Evolutionary conservation across 2,888 invertebrate species (phyloP).

Genomic region (Cyclophora albipunctata): DNA sequence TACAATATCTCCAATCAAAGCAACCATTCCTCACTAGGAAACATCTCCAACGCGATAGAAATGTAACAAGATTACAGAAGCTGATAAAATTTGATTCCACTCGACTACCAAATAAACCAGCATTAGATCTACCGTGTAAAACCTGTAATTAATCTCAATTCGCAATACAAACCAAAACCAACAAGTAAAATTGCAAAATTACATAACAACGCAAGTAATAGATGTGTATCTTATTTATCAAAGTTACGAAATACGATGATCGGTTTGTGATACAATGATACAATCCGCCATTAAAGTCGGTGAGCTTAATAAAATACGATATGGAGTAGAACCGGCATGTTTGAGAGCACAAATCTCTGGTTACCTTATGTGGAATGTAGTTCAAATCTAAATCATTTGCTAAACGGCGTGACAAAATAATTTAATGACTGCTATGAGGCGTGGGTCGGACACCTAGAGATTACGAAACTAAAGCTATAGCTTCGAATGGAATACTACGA

Average conservation of each 20-base stretch:
- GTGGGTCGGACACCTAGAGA: conserved; percentile 51
- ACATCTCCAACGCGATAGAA: conserved; percentile 12
- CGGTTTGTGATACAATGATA: conserved; percentile 19
- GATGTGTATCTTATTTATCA: conserved; percentile 10
- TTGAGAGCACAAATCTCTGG: conserved; percentile 13
- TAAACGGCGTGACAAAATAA: conserved; percentile 45
- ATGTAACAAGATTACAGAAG: conserved; percentile 20
- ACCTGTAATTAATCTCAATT: conserved; percentile 25
- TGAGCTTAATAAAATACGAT: conserved; percentile 19
- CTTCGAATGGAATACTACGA: conserved; percentile 23
- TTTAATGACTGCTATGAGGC: conserved; percentile 50
- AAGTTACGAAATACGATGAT: conserved; percentile 24
- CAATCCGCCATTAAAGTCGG: conserved; percentile 19
- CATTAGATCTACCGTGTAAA: conserved; percentile 13
- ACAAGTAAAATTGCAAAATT: conserved; percentile 5
- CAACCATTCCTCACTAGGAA: too few relatives aligned
- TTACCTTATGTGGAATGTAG: conserved; percentile 31
- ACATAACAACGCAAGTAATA: conserved; percentile 10
- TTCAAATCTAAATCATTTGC: conserved; percentile 41
- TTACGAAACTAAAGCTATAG: conserved; percentile 44
- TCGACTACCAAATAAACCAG: conserved; percentile 23
- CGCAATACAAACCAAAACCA: conserved; percentile 10
- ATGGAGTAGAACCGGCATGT: conserved; percentile 9
- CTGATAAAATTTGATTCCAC: conserved; percentile 16
- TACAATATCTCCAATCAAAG: conserved; percentile 1